Base-by-base conservation (phyloP, 2,797 vertebrate genomes). In the Microchirus variegatus region DNA sequence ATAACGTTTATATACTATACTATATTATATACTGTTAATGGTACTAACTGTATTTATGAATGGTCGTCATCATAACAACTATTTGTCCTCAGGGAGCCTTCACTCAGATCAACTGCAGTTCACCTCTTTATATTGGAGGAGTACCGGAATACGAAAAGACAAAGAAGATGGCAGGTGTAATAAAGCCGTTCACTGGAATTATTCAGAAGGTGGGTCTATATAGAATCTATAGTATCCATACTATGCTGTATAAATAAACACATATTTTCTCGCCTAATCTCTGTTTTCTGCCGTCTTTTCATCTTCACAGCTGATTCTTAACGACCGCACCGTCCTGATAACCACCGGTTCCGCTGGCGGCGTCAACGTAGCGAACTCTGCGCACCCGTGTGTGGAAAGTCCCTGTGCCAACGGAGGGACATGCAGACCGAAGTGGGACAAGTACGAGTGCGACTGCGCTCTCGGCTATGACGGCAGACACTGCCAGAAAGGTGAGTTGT, bases 21-120 rank as follows among this genome's bases (percentile, higher is more conserved):
- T n/a, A n/a, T n/a, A n/a, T n/a, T n/a, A n/a, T n/a, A n/a, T n/a
- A n/a, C n/a, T n/a, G n/a, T n/a, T n/a, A n/a, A n/a, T n/a, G n/a
- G n/a, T n/a, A n/a, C n/a, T n/a, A n/a, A n/a, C n/a, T n/a, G n/a
- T n/a, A n/a, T n/a, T n/a, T n/a, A n/a, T n/a, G n/a, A n/a, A n/a
- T n/a, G n/a, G n/a, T n/a, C n/a, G n/a, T n/a, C n/a, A n/a, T n/a
- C n/a, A n/a, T n/a, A n/a, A n/a, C n/a, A n/a, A n/a, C n/a, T n/a
- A n/a, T 19, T 5, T 67, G n/a, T 53, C 50, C 64, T 12, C 80
- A 99, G 97, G 97, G 97, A 4, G 96, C 95, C 50, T 99, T 99
- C 87, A 99, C 97, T 11, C 97, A 99, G 86, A 98, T 99, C 73
- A 99, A 94, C 69, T 99, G 97, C 90, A 98, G 95, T 71, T 95